phyloP scores from a whole-genome alignment of 2,113 vertebrate genomes.

The Dromiciops gliroides region DNA sequence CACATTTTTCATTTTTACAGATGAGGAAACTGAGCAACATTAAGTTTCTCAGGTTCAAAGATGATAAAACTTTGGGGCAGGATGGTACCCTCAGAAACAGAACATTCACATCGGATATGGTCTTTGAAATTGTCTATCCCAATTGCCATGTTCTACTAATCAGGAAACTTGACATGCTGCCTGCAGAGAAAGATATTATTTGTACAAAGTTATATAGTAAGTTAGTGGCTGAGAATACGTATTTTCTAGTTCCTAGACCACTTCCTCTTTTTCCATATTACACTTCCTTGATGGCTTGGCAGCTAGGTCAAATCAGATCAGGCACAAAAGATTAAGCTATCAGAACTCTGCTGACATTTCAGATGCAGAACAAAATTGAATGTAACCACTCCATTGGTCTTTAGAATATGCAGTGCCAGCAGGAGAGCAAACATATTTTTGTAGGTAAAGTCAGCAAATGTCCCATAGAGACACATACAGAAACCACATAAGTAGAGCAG shows the following conservation, averaged over 20 bases:
- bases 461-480: conserved; percentile 49
- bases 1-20: not conserved
- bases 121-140: not conserved
- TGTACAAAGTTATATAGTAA: not conserved
- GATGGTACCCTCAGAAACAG: not conserved
- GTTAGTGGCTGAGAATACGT: not conserved
- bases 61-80: not conserved
- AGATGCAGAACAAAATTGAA: conserved; percentile 38
- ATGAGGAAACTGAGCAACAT: not conserved
- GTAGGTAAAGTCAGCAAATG: conserved; percentile 75
- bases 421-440: conserved; percentile 57
- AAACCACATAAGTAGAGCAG: conserved; percentile 37
- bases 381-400: conserved; percentile 66
- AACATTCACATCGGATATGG: not conserved
- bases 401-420: conserved; percentile 70
- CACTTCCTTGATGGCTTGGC: conserved; percentile 21
- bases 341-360: conserved; percentile 71
- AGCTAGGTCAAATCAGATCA: conserved; percentile 27
- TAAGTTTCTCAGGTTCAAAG: not conserved
- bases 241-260: conserved; percentile 9
- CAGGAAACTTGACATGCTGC: not conserved
- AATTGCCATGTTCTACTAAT: not conserved
- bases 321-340: conserved; percentile 41
- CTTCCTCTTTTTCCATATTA: not conserved
- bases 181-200: not conserved